phyloP scores from a whole-genome alignment of 2,113 vertebrate species.

The Cyprinodon variegatus region DNA sequence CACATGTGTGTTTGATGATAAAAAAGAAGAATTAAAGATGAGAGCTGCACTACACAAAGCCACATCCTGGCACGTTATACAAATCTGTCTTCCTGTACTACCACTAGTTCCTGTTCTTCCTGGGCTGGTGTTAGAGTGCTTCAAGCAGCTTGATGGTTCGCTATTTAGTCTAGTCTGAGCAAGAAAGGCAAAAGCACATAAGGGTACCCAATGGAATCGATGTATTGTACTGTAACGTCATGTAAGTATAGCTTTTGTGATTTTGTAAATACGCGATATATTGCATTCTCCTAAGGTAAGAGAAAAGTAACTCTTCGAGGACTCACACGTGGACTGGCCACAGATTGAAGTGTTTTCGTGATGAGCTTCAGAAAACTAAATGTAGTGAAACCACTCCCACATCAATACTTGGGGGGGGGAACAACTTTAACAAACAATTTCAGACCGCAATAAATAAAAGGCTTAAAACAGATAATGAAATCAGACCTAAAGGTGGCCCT shows the following conservation, averaged over 20 bases:
- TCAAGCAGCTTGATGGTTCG: neutral
- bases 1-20: neutral
- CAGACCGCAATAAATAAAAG: neutral
- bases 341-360: neutral
- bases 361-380: neutral
- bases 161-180: neutral
- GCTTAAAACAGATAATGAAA: neutral
- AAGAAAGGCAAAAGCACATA: neutral
- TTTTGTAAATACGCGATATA: neutral
- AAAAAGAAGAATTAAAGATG: too few species aligned
- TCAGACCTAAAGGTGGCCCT: neutral
- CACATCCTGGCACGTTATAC: neutral
- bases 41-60: neutral
- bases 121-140: neutral
- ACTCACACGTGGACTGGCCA: neutral
- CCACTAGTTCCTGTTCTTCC: neutral
- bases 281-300: neutral
- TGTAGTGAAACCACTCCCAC: neutral
- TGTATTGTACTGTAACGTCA: neutral
- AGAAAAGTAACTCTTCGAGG: neutral
- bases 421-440: neutral
- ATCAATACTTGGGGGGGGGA: neutral
- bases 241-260: neutral
- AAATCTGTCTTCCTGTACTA: conserved; percentile 15
- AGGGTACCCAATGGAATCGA: neutral